phyloP scores from a whole-genome alignment of 92 coral and sea anemone genomes.

The Parazoanthus swiftii region DNA sequence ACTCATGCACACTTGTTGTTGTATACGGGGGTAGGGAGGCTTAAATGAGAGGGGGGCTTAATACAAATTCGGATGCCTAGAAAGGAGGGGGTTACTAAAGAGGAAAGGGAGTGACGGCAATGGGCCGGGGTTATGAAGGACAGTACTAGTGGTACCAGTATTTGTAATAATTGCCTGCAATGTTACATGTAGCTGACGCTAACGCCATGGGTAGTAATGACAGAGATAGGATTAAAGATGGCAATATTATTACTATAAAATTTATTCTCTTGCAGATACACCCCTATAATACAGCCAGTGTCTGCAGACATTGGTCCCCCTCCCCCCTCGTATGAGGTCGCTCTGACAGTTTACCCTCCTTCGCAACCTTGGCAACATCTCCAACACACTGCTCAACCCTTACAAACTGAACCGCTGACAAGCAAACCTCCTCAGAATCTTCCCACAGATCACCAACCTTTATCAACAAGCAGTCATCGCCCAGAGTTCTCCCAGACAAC shows the following conservation, averaged over 20 bases:
- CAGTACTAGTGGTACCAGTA: background rate
- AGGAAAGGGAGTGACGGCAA: background rate
- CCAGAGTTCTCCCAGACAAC: background rate
- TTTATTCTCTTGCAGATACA: background rate
- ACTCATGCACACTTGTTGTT: too few species aligned
- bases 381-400: background rate
- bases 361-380: conserved; percentile 35
- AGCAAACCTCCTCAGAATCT: background rate
- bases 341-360: conserved; percentile 35
- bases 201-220: too few species aligned
- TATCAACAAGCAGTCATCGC: background rate
- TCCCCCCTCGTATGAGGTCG: conserved; percentile 35
- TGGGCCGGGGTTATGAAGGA: background rate
- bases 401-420: background rate
- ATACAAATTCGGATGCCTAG: too few species aligned
- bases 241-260: background rate
- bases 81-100: too few species aligned
- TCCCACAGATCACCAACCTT: background rate
- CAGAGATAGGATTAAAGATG: too few species aligned
- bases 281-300: background rate
- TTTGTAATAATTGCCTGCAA: too few species aligned
- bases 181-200: too few species aligned
- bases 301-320: background rate
- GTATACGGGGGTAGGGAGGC: too few species aligned
- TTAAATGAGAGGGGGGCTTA: too few species aligned